Conservation (phyloP, 2,888 invertebrate species). For the Cylindroiulus punctatus region DNA sequence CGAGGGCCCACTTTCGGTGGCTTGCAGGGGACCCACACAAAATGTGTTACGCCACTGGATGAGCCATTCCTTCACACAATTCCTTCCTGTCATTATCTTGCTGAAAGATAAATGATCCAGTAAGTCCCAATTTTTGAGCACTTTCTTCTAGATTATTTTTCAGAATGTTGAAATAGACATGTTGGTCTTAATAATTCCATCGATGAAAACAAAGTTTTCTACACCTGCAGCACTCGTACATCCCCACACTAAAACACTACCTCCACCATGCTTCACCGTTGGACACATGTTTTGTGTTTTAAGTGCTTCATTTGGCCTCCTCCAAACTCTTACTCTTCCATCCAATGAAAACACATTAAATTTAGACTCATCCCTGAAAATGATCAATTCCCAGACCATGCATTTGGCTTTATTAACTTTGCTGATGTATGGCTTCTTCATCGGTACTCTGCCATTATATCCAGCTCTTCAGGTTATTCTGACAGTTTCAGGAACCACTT, state of each 20-base stretch:
- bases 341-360: constrained; percentile 20
- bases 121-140: neutral
- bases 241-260: neutral
- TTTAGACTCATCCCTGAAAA: constrained; percentile 39
- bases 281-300: neutral
- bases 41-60: too few species aligned
- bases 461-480: neutral
- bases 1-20: too few species aligned
- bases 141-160: neutral
- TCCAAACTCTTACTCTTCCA: neutral
- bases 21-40: too few species aligned
- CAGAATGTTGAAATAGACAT: neutral
- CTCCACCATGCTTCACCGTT: neutral
- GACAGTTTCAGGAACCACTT: constrained; percentile 5
- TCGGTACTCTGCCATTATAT: neutral
- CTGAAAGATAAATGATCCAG: neutral
- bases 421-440: constrained; percentile 23
- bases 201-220: neutral
- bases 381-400: neutral
- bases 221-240: neutral
- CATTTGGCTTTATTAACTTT: constrained; percentile 38
- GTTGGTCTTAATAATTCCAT: neutral
- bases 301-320: too few species aligned
- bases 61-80: too few species aligned
- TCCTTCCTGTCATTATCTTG: neutral